Percentiles rank a stretch among this genome's conserved stretches.
Conservation (phyloP, 2,113 vertebrate species). For the Podocnemis expansa region DNA sequence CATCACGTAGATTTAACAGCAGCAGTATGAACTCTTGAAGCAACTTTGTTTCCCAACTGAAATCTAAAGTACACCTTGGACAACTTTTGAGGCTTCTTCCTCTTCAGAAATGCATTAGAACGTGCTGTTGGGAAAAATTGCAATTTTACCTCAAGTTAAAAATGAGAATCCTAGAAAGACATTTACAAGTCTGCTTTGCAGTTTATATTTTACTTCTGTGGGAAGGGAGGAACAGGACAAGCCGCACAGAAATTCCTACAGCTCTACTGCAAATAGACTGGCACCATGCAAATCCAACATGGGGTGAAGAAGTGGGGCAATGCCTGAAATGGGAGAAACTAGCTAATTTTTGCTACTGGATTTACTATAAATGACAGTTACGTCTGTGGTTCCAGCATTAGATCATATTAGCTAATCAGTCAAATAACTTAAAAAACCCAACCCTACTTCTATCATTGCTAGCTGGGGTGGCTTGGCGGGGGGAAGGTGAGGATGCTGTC, state of each 20-base stretch:
- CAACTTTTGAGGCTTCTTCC: background rate
- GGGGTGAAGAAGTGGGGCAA: background rate
- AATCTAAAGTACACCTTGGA: background rate
- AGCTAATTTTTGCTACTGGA: background rate
- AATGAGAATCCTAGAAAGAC: background rate
- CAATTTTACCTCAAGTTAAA: slow-evolving; percentile 6
- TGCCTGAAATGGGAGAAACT: background rate
- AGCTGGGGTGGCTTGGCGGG: too few relatives aligned
- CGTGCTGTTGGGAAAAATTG: slow-evolving; percentile 4
- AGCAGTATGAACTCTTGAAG: background rate
- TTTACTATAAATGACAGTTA: background rate
- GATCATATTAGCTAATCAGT: background rate
- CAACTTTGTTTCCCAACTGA: background rate
- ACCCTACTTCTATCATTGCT: background rate
- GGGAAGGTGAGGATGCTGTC: background rate
- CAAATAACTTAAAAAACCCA: background rate
- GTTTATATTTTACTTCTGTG: background rate
- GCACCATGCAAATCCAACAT: too few relatives aligned
- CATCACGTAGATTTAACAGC: background rate
- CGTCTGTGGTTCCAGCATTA: background rate
- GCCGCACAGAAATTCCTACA: background rate
- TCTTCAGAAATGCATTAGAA: background rate
- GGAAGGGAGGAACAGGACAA: background rate
- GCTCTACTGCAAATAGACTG: background rate
- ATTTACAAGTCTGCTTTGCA: slow-evolving; percentile 15